Evolutionary conservation across 2,888 invertebrate species (phyloP).

Genomic region (Tupiocoris notatus): DNA sequence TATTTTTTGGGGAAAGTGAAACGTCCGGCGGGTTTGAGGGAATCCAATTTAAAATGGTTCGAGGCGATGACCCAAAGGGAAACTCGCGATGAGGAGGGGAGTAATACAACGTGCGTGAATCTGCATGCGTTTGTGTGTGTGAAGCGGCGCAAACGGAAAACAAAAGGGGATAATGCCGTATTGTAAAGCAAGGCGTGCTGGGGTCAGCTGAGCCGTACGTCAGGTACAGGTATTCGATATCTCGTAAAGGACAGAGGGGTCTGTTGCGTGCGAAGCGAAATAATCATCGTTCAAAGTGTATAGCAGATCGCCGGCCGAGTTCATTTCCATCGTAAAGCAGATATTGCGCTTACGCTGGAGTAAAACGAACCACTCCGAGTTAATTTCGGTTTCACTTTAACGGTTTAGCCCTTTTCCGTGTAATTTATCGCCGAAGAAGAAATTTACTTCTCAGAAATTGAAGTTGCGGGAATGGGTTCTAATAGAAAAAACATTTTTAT

Average conservation of each 20-base stretch:
- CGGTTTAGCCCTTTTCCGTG: too few relatives aligned
- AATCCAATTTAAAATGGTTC: conserved; percentile 36
- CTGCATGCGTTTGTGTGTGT: neutral
- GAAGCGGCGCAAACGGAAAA: neutral
- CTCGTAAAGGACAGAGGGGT: neutral
- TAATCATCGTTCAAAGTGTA: neutral
- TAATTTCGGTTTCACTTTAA: too few relatives aligned
- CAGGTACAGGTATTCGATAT: neutral
- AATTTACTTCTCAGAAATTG: too few relatives aligned
- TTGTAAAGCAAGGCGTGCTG: neutral
- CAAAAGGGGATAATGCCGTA: neutral
- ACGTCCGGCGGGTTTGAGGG: neutral
- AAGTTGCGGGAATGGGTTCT: too few relatives aligned
- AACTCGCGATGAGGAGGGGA: neutral
- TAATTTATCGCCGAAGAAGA: too few relatives aligned
- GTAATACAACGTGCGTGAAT: neutral
- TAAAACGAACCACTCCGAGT: too few relatives aligned
- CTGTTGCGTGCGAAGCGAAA: neutral
- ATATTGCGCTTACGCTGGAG: too few relatives aligned
- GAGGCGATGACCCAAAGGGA: conserved; percentile 12
- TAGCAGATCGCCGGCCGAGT: neutral
- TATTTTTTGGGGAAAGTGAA: neutral
- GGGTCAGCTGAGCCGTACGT: neutral
- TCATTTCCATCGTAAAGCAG: neutral
- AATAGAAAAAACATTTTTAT: too few relatives aligned